Percentiles rank a stretch among this genome's conserved stretches.
Conservation (phyloP, 2,797 vertebrate genomes). For the Takifugu ocellatus region DNA sequence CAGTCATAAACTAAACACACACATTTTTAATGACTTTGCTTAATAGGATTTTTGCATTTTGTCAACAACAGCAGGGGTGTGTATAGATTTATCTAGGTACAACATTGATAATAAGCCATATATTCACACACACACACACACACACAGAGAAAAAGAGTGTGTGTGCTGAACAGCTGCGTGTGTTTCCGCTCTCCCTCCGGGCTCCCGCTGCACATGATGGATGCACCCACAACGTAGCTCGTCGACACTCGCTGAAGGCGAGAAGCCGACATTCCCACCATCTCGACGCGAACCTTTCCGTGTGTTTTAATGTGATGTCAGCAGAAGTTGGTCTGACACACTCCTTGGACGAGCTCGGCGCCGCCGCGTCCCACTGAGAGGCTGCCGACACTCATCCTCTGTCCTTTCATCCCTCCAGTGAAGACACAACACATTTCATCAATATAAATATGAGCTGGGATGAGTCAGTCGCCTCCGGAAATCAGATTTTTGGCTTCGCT, state of each 20-base stretch:
- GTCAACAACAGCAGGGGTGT: too few relatives aligned
- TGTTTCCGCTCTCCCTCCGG: slow-evolving; percentile 30
- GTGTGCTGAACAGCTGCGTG: slow-evolving; percentile 39
- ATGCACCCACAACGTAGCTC: slow-evolving; percentile 39
- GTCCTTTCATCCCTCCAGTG: slow-evolving; percentile 17
- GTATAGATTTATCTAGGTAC: too few relatives aligned
- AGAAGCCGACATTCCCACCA: slow-evolving; percentile 14
- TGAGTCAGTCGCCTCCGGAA: background rate
- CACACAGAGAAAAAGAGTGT: slow-evolving; percentile 6
- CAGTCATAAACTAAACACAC: background rate
- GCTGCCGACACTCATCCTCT: background rate
- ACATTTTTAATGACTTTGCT: too few relatives aligned
- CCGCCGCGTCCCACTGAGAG: background rate
- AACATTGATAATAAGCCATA: background rate
- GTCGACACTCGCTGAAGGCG: slow-evolving; percentile 19
- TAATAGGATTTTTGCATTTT: too few relatives aligned
- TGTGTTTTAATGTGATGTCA: slow-evolving; percentile 21
- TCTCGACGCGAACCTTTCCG: slow-evolving; percentile 21
- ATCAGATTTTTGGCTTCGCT: background rate
- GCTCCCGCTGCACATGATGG: slow-evolving; percentile 26
- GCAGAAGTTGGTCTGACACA: slow-evolving; percentile 11
- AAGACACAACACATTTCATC: too few relatives aligned
- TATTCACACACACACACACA: background rate
- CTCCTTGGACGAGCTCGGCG: slow-evolving; percentile 3
- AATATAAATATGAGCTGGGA: background rate